Evolutionary conservation across 1,140 invertebrate species (phyloP).

Genomic region (Steinernema feltiae): DNA sequence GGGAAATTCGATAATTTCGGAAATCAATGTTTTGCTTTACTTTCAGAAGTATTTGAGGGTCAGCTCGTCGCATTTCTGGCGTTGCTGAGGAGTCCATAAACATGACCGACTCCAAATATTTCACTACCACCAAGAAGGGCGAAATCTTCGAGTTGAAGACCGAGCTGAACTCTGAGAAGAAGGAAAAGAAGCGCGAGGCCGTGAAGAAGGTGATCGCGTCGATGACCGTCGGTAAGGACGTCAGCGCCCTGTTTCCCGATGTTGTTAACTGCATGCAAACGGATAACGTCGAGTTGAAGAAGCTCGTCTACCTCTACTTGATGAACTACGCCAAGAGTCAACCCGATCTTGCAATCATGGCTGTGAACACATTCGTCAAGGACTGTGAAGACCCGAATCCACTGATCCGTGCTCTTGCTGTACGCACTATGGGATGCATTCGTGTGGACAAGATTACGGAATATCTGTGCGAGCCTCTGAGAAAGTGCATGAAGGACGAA

Average conservation of each 20-base stretch:
- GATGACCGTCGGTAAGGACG: conserved; percentile 91
- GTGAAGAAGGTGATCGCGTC: conserved; percentile 99
- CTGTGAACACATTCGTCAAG: conserved; percentile 99
- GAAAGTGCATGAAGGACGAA: conserved; percentile 97
- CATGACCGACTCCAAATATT: conserved; percentile 99
- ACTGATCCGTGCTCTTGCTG: conserved; percentile 91
- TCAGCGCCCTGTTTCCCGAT: conserved; percentile 87
- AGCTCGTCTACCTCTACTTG: conserved; percentile 94
- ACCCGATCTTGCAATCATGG: conserved; percentile 99
- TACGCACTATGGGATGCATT: conserved; percentile 99
- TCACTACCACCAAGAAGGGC: conserved; percentile 98
- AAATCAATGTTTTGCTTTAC: too few relatives aligned
- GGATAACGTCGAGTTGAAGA: conserved; percentile 98
- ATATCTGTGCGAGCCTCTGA: conserved; percentile 93
- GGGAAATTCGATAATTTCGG: too few relatives aligned
- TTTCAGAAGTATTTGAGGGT: too few relatives aligned
- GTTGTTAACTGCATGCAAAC: conserved; percentile 99
- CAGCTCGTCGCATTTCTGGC: background rate
- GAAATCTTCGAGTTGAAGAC: conserved; percentile 98
- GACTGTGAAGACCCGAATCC: conserved; percentile 99
- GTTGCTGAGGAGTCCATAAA: background rate
- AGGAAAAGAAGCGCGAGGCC: conserved; percentile 98
- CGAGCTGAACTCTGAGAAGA: conserved; percentile 98
- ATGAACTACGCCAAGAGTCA: conserved; percentile 99
- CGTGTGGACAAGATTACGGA: conserved; percentile 99